Percentiles rank a stretch among this genome's conserved stretches.
phyloP scores from a whole-genome alignment of 2,797 vertebrate genomes.

The Sebastes oblongus region DNA sequence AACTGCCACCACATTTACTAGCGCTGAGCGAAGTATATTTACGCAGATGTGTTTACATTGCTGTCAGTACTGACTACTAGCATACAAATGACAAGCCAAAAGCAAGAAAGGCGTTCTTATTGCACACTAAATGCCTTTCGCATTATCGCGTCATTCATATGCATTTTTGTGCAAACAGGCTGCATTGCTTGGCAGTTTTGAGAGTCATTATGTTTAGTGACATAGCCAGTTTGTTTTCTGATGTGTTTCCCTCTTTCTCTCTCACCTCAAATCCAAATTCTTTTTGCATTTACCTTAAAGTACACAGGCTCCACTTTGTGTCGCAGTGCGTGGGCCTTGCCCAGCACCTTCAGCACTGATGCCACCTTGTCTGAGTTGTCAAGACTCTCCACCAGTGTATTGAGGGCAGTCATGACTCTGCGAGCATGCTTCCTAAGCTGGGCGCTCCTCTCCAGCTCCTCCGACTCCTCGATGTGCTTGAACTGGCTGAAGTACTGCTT shows the following conservation, averaged over 20 bases:
- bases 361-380: constrained; percentile 87
- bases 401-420: constrained; percentile 91
- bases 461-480: constrained; percentile 86
- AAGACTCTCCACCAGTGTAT: constrained; percentile 92
- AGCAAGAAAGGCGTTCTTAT: no score
- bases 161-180: no score
- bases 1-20: no score
- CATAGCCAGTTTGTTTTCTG: neutral
- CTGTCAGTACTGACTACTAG: no score
- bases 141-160: no score
- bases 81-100: no score
- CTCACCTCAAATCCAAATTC: neutral
- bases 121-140: no score
- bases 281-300: constrained; percentile 87
- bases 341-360: constrained; percentile 86
- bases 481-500: constrained; percentile 98
- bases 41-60: no score
- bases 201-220: neutral
- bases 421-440: constrained; percentile 90
- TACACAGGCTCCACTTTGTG: constrained; percentile 95
- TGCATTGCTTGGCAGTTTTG: neutral
- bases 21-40: no score
- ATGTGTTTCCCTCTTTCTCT: neutral
- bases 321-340: constrained; percentile 89
- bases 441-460: constrained; percentile 89